Evolutionary conservation across 1,140 invertebrate species (phyloP).

Genomic region (Trichomalopsis sarcophagae): DNA sequence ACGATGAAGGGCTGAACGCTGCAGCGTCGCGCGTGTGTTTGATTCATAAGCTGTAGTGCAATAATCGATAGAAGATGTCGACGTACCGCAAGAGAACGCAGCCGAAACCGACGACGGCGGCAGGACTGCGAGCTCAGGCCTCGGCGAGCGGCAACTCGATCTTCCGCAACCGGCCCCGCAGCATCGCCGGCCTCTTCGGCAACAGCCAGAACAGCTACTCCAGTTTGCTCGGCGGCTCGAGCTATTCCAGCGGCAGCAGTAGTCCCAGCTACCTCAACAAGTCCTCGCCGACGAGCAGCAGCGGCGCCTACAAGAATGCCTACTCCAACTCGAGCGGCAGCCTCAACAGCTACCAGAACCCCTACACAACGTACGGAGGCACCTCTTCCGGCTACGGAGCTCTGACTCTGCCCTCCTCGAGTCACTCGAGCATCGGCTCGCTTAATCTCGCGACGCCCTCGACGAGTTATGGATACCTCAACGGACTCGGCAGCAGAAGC

Average conservation of each 20-base stretch:
- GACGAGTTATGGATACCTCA: constrained; percentile 73
- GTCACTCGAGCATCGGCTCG: constrained; percentile 61
- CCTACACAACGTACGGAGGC: constrained; percentile 77
- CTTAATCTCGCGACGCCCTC: constrained; percentile 75
- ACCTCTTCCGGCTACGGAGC: constrained; percentile 80
- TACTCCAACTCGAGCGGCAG: constrained; percentile 69
- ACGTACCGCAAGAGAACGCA: constrained; percentile 71
- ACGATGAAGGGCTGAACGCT: neutral
- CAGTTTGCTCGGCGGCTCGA: constrained; percentile 62
- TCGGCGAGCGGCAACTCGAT: constrained; percentile 73
- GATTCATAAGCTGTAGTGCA: too few relatives aligned
- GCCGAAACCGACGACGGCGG: constrained; percentile 71
- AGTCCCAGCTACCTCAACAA: constrained; percentile 38
- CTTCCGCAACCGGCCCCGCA: constrained; percentile 73
- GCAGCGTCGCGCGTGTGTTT: neutral
- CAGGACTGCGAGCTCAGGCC: constrained; percentile 71
- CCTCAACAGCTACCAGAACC: constrained; percentile 74
- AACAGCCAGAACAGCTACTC: constrained; percentile 66
- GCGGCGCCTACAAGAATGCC: constrained; percentile 59
- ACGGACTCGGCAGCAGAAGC: constrained; percentile 56
- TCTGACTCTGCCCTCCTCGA: constrained; percentile 74
- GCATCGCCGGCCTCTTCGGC: constrained; percentile 69
- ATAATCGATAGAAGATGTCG: constrained; percentile 59
- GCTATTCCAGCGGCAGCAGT: constrained; percentile 64
- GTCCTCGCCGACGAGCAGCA: constrained; percentile 57